Evolutionary conservation across 1,140 invertebrate species (phyloP).

Genomic region (Sinonovacula constricta): DNA sequence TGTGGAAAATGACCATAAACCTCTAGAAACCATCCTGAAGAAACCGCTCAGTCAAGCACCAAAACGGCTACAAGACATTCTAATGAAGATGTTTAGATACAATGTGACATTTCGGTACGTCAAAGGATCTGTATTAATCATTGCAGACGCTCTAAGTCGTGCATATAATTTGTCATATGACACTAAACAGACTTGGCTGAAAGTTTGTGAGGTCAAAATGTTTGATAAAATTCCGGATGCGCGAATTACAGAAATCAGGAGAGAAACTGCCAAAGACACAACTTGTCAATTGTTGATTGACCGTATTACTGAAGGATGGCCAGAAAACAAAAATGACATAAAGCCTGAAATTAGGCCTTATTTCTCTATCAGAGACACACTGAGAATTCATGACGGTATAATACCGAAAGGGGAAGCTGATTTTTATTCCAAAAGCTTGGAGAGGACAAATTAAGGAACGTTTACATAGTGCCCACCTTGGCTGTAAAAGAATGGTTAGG

Average conservation of each 20-base stretch:
- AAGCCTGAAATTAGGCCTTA: neutral
- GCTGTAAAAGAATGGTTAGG: too few relatives aligned
- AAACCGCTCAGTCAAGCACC: conserved; percentile 68
- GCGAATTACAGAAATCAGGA: conserved; percentile 42
- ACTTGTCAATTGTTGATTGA: conserved; percentile 14
- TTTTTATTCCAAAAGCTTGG: conserved; percentile 26
- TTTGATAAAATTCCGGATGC: conserved; percentile 43
- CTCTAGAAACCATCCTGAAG: conserved; percentile 73
- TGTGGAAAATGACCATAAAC: conserved; percentile 74
- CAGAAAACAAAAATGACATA: neutral
- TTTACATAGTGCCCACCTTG: too few relatives aligned
- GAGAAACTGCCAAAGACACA: conserved; percentile 20
- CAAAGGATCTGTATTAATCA: conserved; percentile 34
- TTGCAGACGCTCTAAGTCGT: conserved; percentile 59
- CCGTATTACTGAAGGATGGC: conserved; percentile 13
- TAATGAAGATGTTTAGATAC: conserved; percentile 55
- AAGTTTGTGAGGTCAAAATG: neutral
- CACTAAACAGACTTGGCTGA: neutral
- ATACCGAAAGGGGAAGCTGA: conserved; percentile 47
- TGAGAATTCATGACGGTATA: conserved; percentile 11
- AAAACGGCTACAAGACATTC: conserved; percentile 46
- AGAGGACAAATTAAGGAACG: conserved; percentile 18
- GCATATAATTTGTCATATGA: conserved; percentile 16
- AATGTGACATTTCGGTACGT: conserved; percentile 50
- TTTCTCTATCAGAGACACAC: too few relatives aligned